Evolutionary conservation across 2,888 invertebrate species (phyloP).

Genomic region (Orthonychiurus folsomi): DNA sequence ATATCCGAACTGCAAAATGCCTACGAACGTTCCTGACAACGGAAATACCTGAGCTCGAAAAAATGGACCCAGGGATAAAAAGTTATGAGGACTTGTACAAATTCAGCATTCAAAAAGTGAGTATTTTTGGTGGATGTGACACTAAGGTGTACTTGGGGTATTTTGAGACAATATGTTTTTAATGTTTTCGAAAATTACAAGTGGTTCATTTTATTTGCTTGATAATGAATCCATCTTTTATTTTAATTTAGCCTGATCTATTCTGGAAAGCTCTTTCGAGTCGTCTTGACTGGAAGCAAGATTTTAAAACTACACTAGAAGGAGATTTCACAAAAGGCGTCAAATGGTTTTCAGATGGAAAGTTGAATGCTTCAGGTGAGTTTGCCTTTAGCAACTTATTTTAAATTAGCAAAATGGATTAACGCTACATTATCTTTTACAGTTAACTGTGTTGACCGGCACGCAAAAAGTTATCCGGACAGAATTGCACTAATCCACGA

Average conservation of each 20-base stretch:
- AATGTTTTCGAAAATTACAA: not conserved
- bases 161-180: not conserved
- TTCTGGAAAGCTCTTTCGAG: constrained; percentile 34
- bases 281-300: constrained; percentile 32
- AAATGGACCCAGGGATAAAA: constrained; percentile 31
- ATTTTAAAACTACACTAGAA: constrained; percentile 22
- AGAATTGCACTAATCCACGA: constrained; percentile 47
- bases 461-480: constrained; percentile 29
- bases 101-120: constrained; percentile 36
- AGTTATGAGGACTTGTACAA: constrained; percentile 34
- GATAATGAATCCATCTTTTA: not conserved
- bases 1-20: too few species aligned
- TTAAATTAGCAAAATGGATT: not conserved
- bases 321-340: constrained; percentile 31
- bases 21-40: constrained; percentile 30
- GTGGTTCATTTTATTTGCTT: constrained; percentile 4
- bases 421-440: not conserved
- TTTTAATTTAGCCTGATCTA: constrained; percentile 31
- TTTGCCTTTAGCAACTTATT: not conserved
- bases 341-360: constrained; percentile 35
- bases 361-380: constrained; percentile 37
- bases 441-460: constrained; percentile 39
- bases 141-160: not conserved
- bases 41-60: constrained; percentile 32
- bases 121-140: constrained; percentile 2